phyloP scores from a whole-genome alignment of 2,888 invertebrate species.

The Lepidochitona cinerea region DNA sequence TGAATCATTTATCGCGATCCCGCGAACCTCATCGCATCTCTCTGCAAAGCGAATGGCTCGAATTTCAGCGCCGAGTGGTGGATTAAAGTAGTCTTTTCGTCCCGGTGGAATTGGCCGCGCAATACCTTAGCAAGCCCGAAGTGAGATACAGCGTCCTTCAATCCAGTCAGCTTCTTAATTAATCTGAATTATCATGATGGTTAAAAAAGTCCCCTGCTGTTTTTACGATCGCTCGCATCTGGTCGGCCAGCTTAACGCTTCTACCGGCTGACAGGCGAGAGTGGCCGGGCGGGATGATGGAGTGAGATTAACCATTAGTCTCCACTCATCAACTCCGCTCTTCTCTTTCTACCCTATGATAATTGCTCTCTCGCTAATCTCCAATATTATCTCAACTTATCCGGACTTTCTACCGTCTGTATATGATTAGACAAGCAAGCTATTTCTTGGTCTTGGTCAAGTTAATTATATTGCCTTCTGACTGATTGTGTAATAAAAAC shows the following conservation, averaged over 20 bases:
- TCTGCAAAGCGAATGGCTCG: not conserved
- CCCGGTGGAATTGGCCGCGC: not conserved
- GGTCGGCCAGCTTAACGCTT: not conserved
- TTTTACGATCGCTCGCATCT: not conserved
- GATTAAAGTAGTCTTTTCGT: not conserved
- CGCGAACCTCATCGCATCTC: not conserved
- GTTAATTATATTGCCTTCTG: no score
- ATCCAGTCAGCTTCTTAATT: constrained; percentile 3
- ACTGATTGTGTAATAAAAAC: no score
- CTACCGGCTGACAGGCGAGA: not conserved
- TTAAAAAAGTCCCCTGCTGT: constrained; percentile 1
- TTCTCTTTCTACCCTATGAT: no score
- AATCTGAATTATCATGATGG: constrained; percentile 4
- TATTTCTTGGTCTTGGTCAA: no score
- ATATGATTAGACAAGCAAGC: no score
- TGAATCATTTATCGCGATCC: not conserved
- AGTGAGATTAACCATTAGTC: not conserved
- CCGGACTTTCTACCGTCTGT: no score
- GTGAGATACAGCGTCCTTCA: not conserved
- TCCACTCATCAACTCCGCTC: no score
- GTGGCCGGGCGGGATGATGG: not conserved
- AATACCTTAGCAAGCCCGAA: not conserved
- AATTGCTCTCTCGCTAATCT: no score
- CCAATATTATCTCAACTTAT: no score
- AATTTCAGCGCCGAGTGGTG: not conserved